Base-by-base conservation (phyloP, 2,113 vertebrate genomes). In the Nothocercus julius region DNA sequence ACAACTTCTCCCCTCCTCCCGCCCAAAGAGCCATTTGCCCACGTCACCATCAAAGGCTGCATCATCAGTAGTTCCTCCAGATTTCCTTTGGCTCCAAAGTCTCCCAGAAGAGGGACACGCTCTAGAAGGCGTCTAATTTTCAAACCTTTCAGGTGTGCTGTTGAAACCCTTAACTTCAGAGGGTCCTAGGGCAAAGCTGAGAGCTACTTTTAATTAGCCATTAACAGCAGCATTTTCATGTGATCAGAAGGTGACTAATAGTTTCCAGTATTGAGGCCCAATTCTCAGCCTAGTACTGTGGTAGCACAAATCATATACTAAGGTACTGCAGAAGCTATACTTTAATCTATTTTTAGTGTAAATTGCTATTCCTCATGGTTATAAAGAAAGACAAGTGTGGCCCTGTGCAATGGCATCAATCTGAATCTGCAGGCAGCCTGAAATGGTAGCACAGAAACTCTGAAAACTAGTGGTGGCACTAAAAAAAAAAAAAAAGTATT, bases 21-120 rank as follows among this genome's bases (percentile, higher is more conserved):
- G 12, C 93, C 96, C 91, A 80, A 95, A 89, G 95, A 97, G 97
- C 97, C 96, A 97, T 96, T 96, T 93, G 88, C 92, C 93, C 96
- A 87, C 95, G 92, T 82, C 66, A 92, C 95, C 96, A 97, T 96
- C 91, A 89, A 96, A 97, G 97, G 90, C 91, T 95, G 59, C 89
- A 93, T 90, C 94, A 97, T 92, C 87, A 89, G 3, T 64, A 86
- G 88, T 76, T 49, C 36, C 90, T 92, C 53, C 69, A 89, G 58
- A 66, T 63, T 89, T 88, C 72, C 61, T 91, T 69, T 19, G 6
- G 22, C 44, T 92, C 83, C 70, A 93, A 49, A 89, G 56, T 82
- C 34, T 80, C 77, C 62, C 69, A 87, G 32, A 62, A 72, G 2
- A 89, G 87, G 27, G 62, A 64, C 12, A 54, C 44, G 15, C 44